Percentiles rank a stretch among this genome's conserved stretches.
These are phyloP conservation scores for Cetoscarus ocellatus DNA, from an alignment of 2,797 vertebrate genomes.

Conservation along the genomic window DNA sequence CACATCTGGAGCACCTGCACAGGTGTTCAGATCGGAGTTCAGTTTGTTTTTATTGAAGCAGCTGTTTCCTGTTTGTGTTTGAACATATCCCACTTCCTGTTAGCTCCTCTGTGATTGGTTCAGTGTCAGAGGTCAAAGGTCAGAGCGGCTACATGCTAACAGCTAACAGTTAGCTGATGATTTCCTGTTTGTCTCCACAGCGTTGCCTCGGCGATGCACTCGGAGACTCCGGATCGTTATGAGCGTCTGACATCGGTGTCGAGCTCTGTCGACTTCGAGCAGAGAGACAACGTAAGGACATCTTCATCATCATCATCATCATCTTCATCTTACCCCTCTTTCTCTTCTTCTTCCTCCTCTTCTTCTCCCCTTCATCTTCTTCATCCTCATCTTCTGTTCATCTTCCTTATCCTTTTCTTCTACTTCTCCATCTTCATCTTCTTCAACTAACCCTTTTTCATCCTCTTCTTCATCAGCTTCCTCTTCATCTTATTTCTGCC, in stretches of 20 bases:
- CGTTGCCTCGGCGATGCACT: constrained; percentile 94
- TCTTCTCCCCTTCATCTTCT: not conserved
- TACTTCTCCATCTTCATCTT: too few relatives aligned
- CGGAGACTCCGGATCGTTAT: constrained; percentile 94
- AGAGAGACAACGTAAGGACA: constrained; percentile 94
- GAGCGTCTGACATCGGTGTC: constrained; percentile 97
- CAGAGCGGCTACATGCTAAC: constrained; percentile 10
- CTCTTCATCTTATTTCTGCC: too few relatives aligned
- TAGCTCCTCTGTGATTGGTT: constrained; percentile 6
- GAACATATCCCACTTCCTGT: constrained; percentile 2
- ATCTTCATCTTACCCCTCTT: too few relatives aligned
- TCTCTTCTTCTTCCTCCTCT: too few relatives aligned
- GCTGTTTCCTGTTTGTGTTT: constrained; percentile 2
- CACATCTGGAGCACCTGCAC: not conserved
- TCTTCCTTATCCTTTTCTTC: not conserved
- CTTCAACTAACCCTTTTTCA: too few relatives aligned
- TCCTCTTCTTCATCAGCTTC: too few relatives aligned
- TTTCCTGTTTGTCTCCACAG: constrained; percentile 72
- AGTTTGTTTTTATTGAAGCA: not conserved
- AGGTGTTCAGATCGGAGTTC: constrained; percentile 3
- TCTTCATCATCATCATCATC: not conserved
- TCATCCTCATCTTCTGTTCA: not conserved
- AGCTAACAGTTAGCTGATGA: not conserved
- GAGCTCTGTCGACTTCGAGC: constrained; percentile 97
- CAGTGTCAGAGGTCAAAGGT: constrained; percentile 41